Conservation (phyloP, 2,113 vertebrate species). For the Halcyon malimbica region DNA sequence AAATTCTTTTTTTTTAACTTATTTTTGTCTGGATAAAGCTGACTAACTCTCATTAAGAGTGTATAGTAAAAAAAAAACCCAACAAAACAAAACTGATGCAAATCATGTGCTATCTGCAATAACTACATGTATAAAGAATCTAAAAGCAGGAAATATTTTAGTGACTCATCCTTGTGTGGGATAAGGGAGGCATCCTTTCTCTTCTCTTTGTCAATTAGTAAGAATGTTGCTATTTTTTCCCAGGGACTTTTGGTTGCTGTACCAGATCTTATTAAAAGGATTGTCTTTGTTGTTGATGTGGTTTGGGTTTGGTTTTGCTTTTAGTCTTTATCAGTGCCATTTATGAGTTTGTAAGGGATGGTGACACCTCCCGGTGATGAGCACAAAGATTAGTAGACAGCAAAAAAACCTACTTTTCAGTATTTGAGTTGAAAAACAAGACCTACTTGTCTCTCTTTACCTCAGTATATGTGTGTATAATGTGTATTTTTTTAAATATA, state of each 20-base stretch:
- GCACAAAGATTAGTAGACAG: neutral
- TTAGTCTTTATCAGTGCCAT: neutral
- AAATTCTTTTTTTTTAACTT: neutral
- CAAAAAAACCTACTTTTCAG: neutral
- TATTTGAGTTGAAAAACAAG: neutral
- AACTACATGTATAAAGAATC: neutral
- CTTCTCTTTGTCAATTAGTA: neutral
- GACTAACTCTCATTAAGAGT: neutral
- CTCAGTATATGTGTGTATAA: neutral
- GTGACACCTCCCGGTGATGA: neutral
- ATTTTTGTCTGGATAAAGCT: neutral
- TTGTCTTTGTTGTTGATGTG: neutral
- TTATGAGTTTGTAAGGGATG: neutral
- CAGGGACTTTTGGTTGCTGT: neutral
- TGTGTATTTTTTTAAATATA: neutral
- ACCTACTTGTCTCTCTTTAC: neutral
- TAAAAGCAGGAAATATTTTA: conserved; percentile 1
- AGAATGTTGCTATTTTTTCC: neutral
- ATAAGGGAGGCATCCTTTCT: neutral
- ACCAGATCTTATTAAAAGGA: neutral
- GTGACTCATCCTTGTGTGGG: neutral
- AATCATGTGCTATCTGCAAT: neutral
- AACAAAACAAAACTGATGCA: neutral
- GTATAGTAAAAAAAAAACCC: neutral
- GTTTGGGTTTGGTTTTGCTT: neutral